Base-by-base conservation (phyloP, 92 coral and sea anemone genomes). In the Ricordea florida region DNA sequence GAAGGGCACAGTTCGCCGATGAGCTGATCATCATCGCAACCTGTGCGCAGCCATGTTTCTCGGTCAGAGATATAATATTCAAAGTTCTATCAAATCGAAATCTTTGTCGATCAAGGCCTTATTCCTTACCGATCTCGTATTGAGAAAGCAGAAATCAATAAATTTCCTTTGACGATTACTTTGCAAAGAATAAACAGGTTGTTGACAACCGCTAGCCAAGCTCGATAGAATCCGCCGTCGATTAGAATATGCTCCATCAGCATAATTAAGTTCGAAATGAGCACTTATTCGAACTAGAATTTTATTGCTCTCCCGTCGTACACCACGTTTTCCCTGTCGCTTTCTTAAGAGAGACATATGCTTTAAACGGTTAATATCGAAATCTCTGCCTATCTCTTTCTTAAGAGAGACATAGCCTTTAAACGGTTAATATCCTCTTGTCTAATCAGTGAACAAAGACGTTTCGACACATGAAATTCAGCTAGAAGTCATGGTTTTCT, bases 21-120 rank as follows among this genome's bases (percentile, higher is more conserved):
- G 38, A 25, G 48, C 26, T 37, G 70, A 37, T 46, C 45, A 33
- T 22, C 45, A 34, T 62, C 50, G 23, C 24, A 41, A 37, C 70
- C 48, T 32, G 45, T 17, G 27, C 31, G 50, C 70, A 62, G 28
- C 31, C 55, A 47, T 47, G 55, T 47, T 47, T 62, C 48, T 62
- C 58, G 28, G 70, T 62, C 48, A 62, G 45, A 62, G 70, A 47
- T 26, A 62, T 37, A 40, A 62, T 62, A 32, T 36, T 33, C 20
- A 62, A 37, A 41, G 34, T 11, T 41, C 26, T 42, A 18, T 62
- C 77, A 51, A 69, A 69, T 36, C 77, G 48, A 45, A 51, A 69
- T 69, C 77, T 41, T 69, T 69, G 48, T 49, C 43, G 38, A 69
- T 48, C 33, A 69, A 56, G 32, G 77, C 44, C 37, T 69, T 68